Evolutionary conservation across 2,797 vertebrate species (phyloP).

Genomic region (Tachyglossus aculeatus): DNA sequence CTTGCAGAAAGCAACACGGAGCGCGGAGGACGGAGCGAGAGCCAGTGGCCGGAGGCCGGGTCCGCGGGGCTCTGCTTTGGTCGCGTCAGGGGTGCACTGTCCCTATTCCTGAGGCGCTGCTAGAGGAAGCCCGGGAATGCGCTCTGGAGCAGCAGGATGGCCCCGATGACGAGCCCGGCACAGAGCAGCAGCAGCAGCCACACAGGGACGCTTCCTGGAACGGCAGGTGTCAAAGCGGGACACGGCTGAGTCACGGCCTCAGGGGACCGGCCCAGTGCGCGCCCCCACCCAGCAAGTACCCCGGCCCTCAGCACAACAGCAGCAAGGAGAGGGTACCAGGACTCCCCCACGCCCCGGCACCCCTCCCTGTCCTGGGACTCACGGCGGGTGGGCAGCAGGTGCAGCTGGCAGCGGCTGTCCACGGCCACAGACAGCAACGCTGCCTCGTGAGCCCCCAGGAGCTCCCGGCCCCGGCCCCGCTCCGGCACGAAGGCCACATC

Average conservation of each 20-base stretch:
- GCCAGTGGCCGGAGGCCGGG: neutral
- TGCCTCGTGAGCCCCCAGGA: conserved; percentile 83
- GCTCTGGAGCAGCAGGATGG: conserved; percentile 84
- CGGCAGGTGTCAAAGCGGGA: neutral
- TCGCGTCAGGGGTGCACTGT: no score
- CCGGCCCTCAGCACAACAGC: neutral
- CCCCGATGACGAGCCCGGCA: conserved; percentile 78
- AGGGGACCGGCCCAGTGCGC: neutral
- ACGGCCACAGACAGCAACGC: conserved; percentile 93
- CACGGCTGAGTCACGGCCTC: neutral
- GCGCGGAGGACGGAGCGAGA: neutral
- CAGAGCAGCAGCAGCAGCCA: conserved; percentile 89
- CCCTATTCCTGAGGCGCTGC: neutral
- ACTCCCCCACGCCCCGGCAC: neutral
- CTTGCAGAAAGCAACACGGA: neutral
- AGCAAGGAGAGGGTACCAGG: neutral
- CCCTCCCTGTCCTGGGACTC: conserved; percentile 55
- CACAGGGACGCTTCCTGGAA: conserved; percentile 83
- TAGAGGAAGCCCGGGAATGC: conserved; percentile 83
- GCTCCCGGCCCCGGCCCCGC: conserved; percentile 68
- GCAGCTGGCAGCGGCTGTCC: conserved; percentile 93
- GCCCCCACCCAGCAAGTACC: neutral
- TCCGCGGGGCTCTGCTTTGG: neutral
- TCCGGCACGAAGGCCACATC: conserved; percentile 90
- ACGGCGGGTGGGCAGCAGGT: conserved; percentile 85